These are phyloP conservation scores for Abrostola tripartita DNA, from an alignment of 2,888 invertebrate genomes.

Conservation along the genomic window DNA sequence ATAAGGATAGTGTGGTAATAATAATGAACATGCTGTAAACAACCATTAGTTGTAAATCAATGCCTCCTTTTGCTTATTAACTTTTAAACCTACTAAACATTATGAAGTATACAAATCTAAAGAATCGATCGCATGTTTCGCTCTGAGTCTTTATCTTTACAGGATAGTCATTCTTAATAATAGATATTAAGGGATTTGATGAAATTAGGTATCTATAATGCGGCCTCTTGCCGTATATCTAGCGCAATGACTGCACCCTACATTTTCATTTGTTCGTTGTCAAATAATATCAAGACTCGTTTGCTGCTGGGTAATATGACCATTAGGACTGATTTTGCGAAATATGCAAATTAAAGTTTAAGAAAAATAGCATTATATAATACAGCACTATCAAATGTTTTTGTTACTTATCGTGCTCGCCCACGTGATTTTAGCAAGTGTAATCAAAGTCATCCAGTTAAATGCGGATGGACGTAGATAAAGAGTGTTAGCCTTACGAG, in stretches of 20 bases:
- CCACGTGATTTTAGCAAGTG: background rate
- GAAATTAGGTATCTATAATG: too few relatives aligned
- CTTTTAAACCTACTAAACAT: too few relatives aligned
- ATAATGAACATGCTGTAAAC: background rate
- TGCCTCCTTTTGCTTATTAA: background rate
- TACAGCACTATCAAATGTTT: constrained; percentile 5
- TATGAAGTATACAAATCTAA: too few relatives aligned
- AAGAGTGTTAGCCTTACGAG: background rate
- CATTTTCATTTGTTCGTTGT: background rate
- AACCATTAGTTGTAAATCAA: background rate
- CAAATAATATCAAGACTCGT: background rate
- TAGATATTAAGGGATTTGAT: too few relatives aligned
- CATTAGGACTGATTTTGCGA: background rate
- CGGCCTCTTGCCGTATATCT: too few relatives aligned
- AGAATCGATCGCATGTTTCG: too few relatives aligned
- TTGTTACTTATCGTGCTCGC: background rate
- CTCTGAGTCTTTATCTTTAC: too few relatives aligned
- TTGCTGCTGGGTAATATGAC: background rate
- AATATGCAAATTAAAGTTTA: background rate
- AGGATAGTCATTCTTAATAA: too few relatives aligned
- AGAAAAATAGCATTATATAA: background rate
- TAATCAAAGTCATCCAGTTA: constrained; percentile 5
- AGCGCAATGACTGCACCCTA: too few relatives aligned
- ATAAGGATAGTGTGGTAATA: background rate
- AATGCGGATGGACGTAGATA: background rate